Evolutionary conservation across 1,140 invertebrate genomes (phyloP), one percentile per base, ranked within the genome.

Genomic region (Orchestia grillus): DNA sequence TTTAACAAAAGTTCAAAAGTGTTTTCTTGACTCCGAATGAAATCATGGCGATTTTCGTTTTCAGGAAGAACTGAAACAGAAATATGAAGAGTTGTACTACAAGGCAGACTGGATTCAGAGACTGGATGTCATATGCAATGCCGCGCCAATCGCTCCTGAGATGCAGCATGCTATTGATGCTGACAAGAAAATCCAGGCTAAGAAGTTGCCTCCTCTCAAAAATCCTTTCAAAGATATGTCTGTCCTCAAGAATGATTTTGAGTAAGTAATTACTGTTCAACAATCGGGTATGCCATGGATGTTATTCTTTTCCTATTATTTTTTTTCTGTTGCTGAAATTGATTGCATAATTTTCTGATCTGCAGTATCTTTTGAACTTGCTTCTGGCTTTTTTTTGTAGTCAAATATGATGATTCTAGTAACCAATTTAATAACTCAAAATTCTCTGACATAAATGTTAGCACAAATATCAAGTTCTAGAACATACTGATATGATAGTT

Each of bases 141-240:
- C 92, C 28, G 92, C 92, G 0, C 92, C 92, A 6, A 45, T 94
- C 8, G 92, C 92, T 94, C 92, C 44, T 44, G 92, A 94, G 36
- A 94, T 94, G 92, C 43, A 94, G 44, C 92, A 47, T n/a, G 92
- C 92, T 11, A 47, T 94, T 94, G 92, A 94, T 11, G 92, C 92
- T 8, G 92, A 94, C 44, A 94, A 94, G 40, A 94, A 94, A 40
- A 94, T 94, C 11, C 43, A 94, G 44, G 44, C 92, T 15, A 94
- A 94, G 36, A 44, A 94, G 40, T 40, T 47, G 41, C 43, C 92
- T 44, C 92, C 92, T 11, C 44, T 94, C 43, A 44, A 94, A n/a
- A 94, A 94, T 45, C 92, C 92, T 11, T 94, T 94, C 92, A 94
- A 47, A 47, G 92, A 94, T 94, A 94, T 94, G 92, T 45, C 43